Evolutionary conservation across 2,888 invertebrate species (phyloP), one percentile per base, ranked within the genome.

Genomic region (Conops quadrifasciatus): DNA sequence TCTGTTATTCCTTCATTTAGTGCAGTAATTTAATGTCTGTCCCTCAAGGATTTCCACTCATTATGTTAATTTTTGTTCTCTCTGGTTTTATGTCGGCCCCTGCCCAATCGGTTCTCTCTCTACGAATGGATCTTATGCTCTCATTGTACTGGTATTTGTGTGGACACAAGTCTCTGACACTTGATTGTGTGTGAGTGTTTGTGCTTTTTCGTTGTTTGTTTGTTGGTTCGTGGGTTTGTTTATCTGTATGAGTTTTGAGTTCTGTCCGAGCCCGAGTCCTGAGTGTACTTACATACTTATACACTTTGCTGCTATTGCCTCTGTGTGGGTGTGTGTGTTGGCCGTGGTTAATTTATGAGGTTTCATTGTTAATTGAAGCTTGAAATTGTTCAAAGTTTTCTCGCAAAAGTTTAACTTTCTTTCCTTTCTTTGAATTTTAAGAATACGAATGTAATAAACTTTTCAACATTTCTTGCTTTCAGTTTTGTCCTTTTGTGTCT

Each of bases 41-140:
- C 76, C 76, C 77, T 76, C 70, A 78, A 78, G 78, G 76, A 78
- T 75, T 74, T 76, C 72, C 74, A 76, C 76, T 78, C 78, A 77
- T 78, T 78, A 78, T 78, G 77, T 75, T 76, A 77, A 78, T 77
- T 77, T 78, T 75, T 13, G 58, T 5, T 58, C 26, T 15, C 58
- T 19, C 64, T 58, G 67, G 19, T 36, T 59, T 49, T 58, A 43
- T 47, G 45, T 47, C 62, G 43, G 67, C 53, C 45, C 71, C 51
- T 59, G 49, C 58, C n/a, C n/a, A 62, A 66, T 63, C 58, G 64
- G 58, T 59, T 51, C 51, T 36, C 9, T 36, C 63, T 16, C 68
- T 16, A 21, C 45, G 15, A 4, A 16, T 53, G 4, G 45, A 0
- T 16, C n/a, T n/a, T 7, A 7, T 47, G 11, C 59, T 49, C 26